A percentile compares a stretch with the other conserved stretches of the same genome.
phyloP scores from a whole-genome alignment of 2,888 invertebrate genomes.

The Troides helena region DNA sequence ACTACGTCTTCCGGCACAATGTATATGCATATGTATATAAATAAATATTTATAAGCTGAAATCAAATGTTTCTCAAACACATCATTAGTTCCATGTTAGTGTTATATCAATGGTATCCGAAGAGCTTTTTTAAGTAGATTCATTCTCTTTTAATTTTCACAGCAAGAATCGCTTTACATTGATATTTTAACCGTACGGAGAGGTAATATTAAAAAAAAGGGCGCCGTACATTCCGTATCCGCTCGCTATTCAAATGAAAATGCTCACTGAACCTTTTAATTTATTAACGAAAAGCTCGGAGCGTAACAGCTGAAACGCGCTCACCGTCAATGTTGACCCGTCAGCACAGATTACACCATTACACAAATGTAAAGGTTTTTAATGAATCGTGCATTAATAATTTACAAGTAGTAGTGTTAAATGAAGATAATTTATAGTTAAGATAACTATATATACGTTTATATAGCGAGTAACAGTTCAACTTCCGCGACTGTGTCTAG shows the following conservation, averaged over 20 bases:
- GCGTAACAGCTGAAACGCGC: slow-evolving; percentile 13
- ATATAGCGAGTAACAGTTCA: too few species aligned
- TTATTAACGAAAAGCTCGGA: slow-evolving; percentile 19
- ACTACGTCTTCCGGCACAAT: too few species aligned
- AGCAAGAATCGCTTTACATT: not conserved
- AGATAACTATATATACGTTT: too few species aligned
- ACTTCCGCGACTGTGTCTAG: not conserved
- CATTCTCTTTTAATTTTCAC: not conserved
- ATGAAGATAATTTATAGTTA: too few species aligned
- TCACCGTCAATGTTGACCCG: slow-evolving; percentile 3
- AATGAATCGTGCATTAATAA: too few species aligned
- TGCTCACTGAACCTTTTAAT: slow-evolving; percentile 20
- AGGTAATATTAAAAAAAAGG: slow-evolving; percentile 10
- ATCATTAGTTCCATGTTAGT: too few species aligned
- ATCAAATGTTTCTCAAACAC: too few species aligned
- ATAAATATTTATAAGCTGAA: too few species aligned
- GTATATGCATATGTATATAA: too few species aligned
- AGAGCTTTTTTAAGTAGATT: not conserved
- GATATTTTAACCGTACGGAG: not conserved
- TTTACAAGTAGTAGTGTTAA: too few species aligned
- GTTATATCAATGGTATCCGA: too few species aligned
- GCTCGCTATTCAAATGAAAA: slow-evolving; percentile 18
- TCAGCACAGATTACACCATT: slow-evolving; percentile 6
- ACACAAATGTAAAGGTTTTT: not conserved
- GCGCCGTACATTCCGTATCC: slow-evolving; percentile 8